Percentiles rank a stretch among this genome's conserved stretches.
phyloP scores from a whole-genome alignment of 2,113 vertebrate species.

The Glareola pratincola region DNA sequence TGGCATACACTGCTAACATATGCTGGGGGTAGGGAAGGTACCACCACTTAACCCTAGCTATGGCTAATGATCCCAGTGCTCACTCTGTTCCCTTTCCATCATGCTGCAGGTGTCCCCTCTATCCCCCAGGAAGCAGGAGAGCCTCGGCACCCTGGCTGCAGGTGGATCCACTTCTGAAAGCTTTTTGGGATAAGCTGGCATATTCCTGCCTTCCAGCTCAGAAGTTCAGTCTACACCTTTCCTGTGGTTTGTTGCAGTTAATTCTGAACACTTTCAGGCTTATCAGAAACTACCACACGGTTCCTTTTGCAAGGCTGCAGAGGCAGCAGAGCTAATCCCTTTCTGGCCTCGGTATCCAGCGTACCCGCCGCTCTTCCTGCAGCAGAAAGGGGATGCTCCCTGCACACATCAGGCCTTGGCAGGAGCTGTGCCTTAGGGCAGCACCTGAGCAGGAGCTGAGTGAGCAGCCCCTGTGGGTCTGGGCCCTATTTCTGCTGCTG shows the following conservation, averaged over 20 bases:
- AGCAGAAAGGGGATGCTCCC: accelerated
- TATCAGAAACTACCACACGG: background rate
- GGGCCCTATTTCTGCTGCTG: too few species aligned
- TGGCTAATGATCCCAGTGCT: background rate
- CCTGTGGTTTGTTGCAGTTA: background rate
- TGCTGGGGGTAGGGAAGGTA: background rate
- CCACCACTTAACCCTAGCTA: background rate
- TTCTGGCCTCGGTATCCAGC: accelerated
- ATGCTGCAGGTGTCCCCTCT: background rate
- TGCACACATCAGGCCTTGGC: background rate
- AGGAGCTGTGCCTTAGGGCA: background rate
- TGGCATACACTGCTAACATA: background rate
- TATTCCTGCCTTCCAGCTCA: background rate
- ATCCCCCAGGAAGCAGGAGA: background rate
- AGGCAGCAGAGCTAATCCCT: background rate
- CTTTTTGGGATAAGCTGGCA: background rate
- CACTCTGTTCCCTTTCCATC: background rate
- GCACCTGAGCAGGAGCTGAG: too few species aligned
- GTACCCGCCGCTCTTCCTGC: accelerated
- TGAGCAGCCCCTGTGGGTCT: too few species aligned
- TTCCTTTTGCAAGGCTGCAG: background rate
- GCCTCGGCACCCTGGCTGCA: background rate
- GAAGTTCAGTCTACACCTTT: background rate
- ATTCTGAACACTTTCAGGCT: background rate
- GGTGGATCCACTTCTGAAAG: background rate